Evolutionary conservation across 92 coral and sea anemone species (phyloP), one percentile per base, ranked within the genome.

Genomic region (Parazoanthus swiftii): DNA sequence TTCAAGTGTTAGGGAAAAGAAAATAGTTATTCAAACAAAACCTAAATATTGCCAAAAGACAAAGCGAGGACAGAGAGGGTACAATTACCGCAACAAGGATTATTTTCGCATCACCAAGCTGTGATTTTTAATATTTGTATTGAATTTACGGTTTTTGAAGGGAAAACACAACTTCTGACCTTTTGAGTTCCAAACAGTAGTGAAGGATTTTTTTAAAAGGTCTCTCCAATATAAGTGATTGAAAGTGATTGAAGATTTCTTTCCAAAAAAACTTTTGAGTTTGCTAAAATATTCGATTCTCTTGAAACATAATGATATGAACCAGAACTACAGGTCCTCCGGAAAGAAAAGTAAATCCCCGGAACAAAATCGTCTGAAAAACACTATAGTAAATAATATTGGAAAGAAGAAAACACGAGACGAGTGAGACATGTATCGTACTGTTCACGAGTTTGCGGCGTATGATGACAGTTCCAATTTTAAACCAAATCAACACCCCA

Each of bases 401-500:
- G 80, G 25, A 7, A 76, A 76, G 42, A 13, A 76, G 77, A 76
- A 76, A 76, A 37, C 54, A 37, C 80, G 26, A 76, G 29, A 76
- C 33, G n/a, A 21, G 18, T 76, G 8, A 76, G n/a, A 42, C 10
- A 25, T 76, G 54, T 76, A 38, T 54, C 59, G 2, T 1, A 11
- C 13, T 6, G 39, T 18, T 74, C 51, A 5, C 54, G 29, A 76
- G 26, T 76, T 76, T 74, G 77, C 36, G n/a, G 33, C 80, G 80
- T 20, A 39, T 36, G 54, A 75, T 75, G 80, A 39, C 51, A 75
- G 46, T 75, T 75, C 79, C 51, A 75, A 63, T 75, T 44, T 39
- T 16, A 74, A 75, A 75, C 13, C 79, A 76, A 76, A 38, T 76
- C 80, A 76, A 76, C 80, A 37, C 80, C 46, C 25, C 18, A 1